Percentiles rank a stretch among this genome's conserved stretches.
Evolutionary conservation across 1,140 invertebrate species (phyloP).

Genomic region (Heliconius himera): DNA sequence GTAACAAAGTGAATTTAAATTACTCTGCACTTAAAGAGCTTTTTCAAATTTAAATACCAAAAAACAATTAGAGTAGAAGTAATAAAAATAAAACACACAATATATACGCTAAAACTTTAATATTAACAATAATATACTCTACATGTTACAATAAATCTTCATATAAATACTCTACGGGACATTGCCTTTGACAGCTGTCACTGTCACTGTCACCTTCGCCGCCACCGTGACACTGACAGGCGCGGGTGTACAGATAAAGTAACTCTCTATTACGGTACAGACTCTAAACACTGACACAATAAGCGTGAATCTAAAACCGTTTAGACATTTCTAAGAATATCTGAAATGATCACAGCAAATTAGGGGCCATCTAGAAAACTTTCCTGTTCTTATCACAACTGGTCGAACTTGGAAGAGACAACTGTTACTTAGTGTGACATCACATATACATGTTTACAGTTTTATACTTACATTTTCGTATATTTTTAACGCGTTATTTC

Average conservation of each 20-base stretch:
- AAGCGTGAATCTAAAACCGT: slow-evolving; percentile 39
- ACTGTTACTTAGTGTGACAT: too few relatives aligned
- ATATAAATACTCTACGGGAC: slow-evolving; percentile 69
- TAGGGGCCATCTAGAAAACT: too few relatives aligned
- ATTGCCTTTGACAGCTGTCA: slow-evolving; percentile 54
- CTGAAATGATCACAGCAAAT: slow-evolving; percentile 17
- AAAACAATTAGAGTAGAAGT: neutral
- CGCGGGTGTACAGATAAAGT: slow-evolving; percentile 32
- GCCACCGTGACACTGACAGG: slow-evolving; percentile 43
- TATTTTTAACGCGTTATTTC: too few relatives aligned
- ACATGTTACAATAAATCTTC: slow-evolving; percentile 74
- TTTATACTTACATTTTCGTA: too few relatives aligned
- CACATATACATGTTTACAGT: too few relatives aligned
- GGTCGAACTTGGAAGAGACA: too few relatives aligned
- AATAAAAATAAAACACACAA: slow-evolving; percentile 54
- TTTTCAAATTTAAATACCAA: neutral
- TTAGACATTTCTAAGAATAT: slow-evolving; percentile 10
- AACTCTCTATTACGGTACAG: slow-evolving; percentile 27
- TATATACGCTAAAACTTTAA: slow-evolving; percentile 78
- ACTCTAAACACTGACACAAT: slow-evolving; percentile 36
- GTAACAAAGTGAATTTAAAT: too few relatives aligned
- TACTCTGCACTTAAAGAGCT: too few relatives aligned
- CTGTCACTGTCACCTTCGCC: slow-evolving; percentile 41
- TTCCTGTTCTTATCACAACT: too few relatives aligned
- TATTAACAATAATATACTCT: slow-evolving; percentile 80